Percentiles rank a stretch among this genome's conserved stretches.
These are phyloP conservation scores for Nestor notabilis DNA, from an alignment of 2,113 vertebrate species.

Conservation along the genomic window DNA sequence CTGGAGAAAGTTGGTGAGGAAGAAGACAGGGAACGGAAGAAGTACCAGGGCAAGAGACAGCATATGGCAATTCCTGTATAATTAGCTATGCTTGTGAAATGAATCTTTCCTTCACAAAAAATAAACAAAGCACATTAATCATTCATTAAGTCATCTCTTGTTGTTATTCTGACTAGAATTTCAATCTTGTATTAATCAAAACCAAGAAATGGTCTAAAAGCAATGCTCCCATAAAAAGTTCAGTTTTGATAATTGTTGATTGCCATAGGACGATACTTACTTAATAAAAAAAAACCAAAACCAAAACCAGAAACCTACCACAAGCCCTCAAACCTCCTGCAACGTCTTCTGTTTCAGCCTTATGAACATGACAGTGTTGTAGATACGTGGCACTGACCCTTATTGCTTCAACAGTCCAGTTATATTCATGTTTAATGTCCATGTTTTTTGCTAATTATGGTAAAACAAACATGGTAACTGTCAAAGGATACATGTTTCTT, in stretches of 20 bases:
- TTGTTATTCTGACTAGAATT: not conserved
- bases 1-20: not conserved
- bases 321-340: not conserved
- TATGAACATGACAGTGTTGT: not conserved
- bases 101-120: not conserved
- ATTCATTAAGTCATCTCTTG: constrained; percentile 16
- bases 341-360: not conserved
- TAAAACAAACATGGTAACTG: not conserved
- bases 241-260: not conserved
- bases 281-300: not conserved
- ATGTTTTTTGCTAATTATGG: not conserved
- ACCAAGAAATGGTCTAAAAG: not conserved
- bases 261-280: not conserved
- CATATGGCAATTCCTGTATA: not conserved
- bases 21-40: not conserved
- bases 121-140: constrained; percentile 28
- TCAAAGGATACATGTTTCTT: not conserved
- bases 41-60: not conserved
- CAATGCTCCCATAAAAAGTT: not conserved
- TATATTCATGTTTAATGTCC: not conserved
- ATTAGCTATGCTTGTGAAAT: not conserved
- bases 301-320: not conserved
- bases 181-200: not conserved
- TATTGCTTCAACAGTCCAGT: not conserved
- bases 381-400: not conserved